Conservation (phyloP, 2,797 vertebrate species). For the Tarsius wallacei region DNA sequence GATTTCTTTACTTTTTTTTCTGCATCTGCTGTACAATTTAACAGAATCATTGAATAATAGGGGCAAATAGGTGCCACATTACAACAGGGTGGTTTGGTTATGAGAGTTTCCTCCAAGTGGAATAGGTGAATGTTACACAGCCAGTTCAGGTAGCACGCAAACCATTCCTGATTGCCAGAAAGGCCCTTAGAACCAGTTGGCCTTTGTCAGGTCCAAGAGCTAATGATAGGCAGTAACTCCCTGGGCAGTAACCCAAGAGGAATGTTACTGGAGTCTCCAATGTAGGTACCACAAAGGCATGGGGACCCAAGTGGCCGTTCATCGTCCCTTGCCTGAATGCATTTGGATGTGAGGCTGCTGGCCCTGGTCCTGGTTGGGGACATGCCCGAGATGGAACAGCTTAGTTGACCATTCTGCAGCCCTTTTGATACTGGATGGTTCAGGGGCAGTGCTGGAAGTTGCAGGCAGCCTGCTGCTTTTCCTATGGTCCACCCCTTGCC, state of each 20-base stretch:
- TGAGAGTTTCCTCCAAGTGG: neutral
- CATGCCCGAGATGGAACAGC: neutral
- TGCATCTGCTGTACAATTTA: conserved; percentile 39
- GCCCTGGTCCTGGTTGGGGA: neutral
- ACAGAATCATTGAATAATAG: neutral
- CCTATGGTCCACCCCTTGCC: neutral
- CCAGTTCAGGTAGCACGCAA: neutral
- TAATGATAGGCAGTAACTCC: neutral
- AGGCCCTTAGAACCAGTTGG: neutral
- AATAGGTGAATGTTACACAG: neutral
- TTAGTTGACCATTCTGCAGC: neutral
- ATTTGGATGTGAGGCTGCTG: neutral
- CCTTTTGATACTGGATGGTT: neutral
- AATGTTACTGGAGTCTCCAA: neutral
- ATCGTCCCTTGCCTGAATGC: neutral
- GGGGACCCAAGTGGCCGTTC: neutral
- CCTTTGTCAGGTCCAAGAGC: neutral
- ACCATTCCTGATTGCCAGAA: neutral
- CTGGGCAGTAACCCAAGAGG: neutral
- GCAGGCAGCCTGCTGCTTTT: neutral
- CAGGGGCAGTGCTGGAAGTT: neutral
- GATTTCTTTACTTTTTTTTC: neutral
- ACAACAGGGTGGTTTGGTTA: neutral
- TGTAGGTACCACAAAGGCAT: neutral
- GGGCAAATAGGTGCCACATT: neutral